phyloP scores from a whole-genome alignment of 2,888 invertebrate genomes.

The Caenorhabditis sulstoni region DNA sequence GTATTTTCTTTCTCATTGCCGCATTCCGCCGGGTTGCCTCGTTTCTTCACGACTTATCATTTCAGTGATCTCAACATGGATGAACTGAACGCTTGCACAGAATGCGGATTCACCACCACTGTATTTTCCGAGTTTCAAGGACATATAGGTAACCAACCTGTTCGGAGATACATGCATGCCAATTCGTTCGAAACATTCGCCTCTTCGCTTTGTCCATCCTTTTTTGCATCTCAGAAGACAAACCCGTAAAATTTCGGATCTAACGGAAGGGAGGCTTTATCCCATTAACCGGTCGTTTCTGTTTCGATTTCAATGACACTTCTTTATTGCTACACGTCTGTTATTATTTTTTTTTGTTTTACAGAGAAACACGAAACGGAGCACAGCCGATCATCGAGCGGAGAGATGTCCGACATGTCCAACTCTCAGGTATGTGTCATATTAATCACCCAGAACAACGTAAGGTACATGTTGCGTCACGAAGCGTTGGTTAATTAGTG shows the following conservation, averaged over 20 bases:
- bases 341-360: conserved; percentile 22
- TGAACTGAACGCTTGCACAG: conserved; percentile 75
- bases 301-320: conserved; percentile 25
- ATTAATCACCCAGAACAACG: conserved; percentile 5
- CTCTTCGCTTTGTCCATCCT: conserved; percentile 53
- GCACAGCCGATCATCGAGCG: conserved; percentile 61
- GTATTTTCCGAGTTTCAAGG: conserved; percentile 72
- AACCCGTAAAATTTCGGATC: conserved; percentile 57
- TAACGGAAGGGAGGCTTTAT: conserved; percentile 40
- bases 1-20: conserved; percentile 26
- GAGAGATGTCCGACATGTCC: conserved; percentile 63
- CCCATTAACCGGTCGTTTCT: conserved; percentile 37
- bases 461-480: conserved; percentile 39
- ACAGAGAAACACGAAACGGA: conserved; percentile 68
- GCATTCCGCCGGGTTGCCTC: background rate
- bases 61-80: conserved; percentile 68
- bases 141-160: conserved; percentile 75
- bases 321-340: conserved; percentile 10
- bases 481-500: conserved; percentile 49
- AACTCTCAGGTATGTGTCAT: conserved; percentile 58
- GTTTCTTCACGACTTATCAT: conserved; percentile 40
- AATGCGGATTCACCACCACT: conserved; percentile 78
- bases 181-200: conserved; percentile 56
- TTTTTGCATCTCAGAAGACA: conserved; percentile 45
- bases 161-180: conserved; percentile 51